These are phyloP conservation scores for Euphonia xanthogaster DNA, from an alignment of 2,797 vertebrate genomes.

Conservation along the genomic window DNA sequence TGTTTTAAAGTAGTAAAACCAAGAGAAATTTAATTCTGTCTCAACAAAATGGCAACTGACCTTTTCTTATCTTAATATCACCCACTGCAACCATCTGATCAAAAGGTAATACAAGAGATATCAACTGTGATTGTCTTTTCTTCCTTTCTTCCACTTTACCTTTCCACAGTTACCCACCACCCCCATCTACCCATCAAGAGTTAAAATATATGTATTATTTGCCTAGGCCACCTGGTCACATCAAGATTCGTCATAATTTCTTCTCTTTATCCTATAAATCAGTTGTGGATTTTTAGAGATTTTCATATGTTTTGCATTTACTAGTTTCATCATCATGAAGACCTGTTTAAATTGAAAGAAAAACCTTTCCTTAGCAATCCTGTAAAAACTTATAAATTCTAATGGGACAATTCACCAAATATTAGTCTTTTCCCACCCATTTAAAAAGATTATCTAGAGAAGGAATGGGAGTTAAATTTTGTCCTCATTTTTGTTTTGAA, in stretches of 20 bases:
- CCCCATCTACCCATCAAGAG: background rate
- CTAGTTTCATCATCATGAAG: background rate
- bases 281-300: background rate
- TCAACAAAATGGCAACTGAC: constrained; percentile 15
- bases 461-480: background rate
- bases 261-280: background rate
- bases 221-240: background rate
- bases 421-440: background rate
- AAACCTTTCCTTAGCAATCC: background rate
- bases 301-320: background rate
- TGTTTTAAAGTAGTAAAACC: constrained; percentile 3
- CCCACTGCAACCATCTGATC: background rate
- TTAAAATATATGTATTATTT: constrained; percentile 20
- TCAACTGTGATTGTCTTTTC: background rate
- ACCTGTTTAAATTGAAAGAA: background rate
- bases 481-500: background rate
- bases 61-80: constrained; percentile 10
- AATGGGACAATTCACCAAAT: background rate
- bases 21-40: constrained; percentile 22
- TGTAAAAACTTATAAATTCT: background rate
- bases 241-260: background rate
- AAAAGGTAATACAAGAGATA: background rate
- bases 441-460: background rate
- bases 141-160: background rate
- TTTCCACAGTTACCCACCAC: background rate